Percentiles rank a stretch among this genome's conserved stretches.
phyloP scores from a whole-genome alignment of 92 coral and sea anemone genomes.

The Blastomussa wellsi region DNA sequence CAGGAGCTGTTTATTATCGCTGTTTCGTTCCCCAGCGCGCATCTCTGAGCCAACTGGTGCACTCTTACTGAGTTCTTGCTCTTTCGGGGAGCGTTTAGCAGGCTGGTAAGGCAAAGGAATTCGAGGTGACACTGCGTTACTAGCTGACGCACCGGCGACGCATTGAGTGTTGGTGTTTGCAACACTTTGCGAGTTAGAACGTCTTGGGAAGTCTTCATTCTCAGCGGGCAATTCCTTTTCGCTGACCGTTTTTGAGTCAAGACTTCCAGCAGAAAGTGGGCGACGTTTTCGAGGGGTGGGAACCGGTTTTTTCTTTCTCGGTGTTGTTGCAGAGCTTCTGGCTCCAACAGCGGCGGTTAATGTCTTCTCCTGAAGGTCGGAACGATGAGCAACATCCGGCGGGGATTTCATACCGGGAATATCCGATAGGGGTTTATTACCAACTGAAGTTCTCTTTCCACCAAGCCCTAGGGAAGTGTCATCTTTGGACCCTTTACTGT shows the following conservation, averaged over 20 bases:
- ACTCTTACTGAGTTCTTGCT: no score
- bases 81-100: background rate
- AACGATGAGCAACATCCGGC: constrained; percentile 4
- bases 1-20: background rate
- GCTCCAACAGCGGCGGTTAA: background rate
- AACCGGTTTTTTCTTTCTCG: constrained; percentile 4
- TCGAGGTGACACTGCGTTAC: background rate
- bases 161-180: background rate
- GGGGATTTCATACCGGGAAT: background rate
- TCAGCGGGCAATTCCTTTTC: background rate
- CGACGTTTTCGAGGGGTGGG: constrained; percentile 21
- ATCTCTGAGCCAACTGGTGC: background rate
- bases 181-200: background rate
- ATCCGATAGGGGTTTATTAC: background rate
- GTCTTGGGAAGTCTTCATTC: background rate
- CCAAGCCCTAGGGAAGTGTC: constrained; percentile 1
- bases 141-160: background rate
- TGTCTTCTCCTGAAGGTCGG: background rate
- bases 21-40: background rate
- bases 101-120: background rate
- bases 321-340: background rate
- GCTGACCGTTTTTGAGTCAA: background rate
- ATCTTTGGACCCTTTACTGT: constrained; percentile 7
- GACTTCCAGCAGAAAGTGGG: background rate
- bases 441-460: background rate